Evolutionary conservation across 2,797 vertebrate species (phyloP).

Genomic region (Periophthalmus magnuspinnatus): DNA sequence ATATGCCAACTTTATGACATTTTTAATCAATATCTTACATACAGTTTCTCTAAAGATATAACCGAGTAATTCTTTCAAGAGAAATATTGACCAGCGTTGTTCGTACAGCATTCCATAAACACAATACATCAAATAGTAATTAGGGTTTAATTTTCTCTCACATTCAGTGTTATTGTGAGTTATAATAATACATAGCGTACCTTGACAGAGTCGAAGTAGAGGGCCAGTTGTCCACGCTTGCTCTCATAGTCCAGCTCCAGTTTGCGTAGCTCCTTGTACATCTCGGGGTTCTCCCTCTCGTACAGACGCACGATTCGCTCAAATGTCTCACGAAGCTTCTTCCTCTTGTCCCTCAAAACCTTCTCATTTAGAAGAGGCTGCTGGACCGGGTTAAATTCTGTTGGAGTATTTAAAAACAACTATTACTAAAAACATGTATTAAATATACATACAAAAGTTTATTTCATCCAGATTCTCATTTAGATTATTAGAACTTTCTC

Average conservation of each 20-base stretch:
- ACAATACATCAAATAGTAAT: neutral
- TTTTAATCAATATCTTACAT: too few relatives aligned
- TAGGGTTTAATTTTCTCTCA: neutral
- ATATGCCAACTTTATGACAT: too few relatives aligned
- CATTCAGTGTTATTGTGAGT: too few relatives aligned
- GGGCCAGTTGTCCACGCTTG: conserved; percentile 91
- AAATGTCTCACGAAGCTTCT: conserved; percentile 96
- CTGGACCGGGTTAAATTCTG: conserved; percentile 98
- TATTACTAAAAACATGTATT: neutral
- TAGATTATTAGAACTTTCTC: neutral
- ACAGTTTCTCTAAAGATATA: too few relatives aligned
- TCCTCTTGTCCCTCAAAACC: conserved; percentile 95
- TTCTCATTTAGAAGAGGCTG: conserved; percentile 89
- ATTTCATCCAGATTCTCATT: neutral
- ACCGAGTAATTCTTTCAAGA: too few relatives aligned
- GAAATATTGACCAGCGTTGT: too few relatives aligned
- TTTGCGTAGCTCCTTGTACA: conserved; percentile 93
- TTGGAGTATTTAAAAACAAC: neutral
- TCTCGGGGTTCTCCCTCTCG: conserved; percentile 96
- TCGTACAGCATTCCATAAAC: too few relatives aligned
- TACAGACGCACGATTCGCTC: conserved; percentile 94
- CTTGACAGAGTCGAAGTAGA: conserved; percentile 83
- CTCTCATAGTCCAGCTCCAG: conserved; percentile 95
- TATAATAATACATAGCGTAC: conserved; percentile 56
- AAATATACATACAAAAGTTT: neutral